phyloP scores from a whole-genome alignment of 2,797 vertebrate genomes.

The Neosilurus hyrtlii region DNA sequence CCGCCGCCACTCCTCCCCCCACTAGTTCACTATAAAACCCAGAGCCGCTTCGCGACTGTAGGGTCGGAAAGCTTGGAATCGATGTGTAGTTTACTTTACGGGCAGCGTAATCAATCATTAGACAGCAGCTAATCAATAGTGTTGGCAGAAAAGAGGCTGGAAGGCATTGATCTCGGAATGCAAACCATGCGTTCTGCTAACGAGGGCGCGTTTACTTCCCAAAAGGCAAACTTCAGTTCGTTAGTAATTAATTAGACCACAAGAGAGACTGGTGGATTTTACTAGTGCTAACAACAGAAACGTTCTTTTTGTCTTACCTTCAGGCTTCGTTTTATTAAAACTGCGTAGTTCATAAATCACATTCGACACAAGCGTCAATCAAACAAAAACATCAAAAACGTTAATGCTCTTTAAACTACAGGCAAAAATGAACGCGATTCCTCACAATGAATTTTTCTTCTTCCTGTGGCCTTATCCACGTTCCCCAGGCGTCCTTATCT shows the following conservation, averaged over 20 bases:
- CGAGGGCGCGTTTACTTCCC: not conserved
- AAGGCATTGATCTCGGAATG: slow-evolving; percentile 67
- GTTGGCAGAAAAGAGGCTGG: slow-evolving; percentile 62
- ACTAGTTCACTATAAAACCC: slow-evolving; percentile 43
- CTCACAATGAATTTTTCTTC: slow-evolving; percentile 49
- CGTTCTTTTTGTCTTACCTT: slow-evolving; percentile 44
- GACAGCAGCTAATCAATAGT: slow-evolving; percentile 73
- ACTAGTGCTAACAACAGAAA: not conserved
- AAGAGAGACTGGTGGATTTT: not conserved
- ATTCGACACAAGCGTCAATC: slow-evolving; percentile 41
- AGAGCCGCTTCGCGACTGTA: slow-evolving; percentile 48
- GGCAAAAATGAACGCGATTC: slow-evolving; percentile 32
- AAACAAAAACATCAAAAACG: slow-evolving; percentile 10
- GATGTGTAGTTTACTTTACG: slow-evolving; percentile 59
- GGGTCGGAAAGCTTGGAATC: not conserved
- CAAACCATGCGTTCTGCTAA: slow-evolving; percentile 57
- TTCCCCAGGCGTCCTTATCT: slow-evolving; percentile 64
- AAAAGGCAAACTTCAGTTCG: slow-evolving; percentile 20
- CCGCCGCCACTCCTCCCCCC: slow-evolving; percentile 67
- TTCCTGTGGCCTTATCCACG: slow-evolving; percentile 61
- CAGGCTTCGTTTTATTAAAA: slow-evolving; percentile 51
- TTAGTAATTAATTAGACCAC: not conserved
- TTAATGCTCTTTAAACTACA: not conserved
- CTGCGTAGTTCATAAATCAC: not conserved
- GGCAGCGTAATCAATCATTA: slow-evolving; percentile 69